A percentile compares a stretch with the other conserved stretches of the same genome.
Conservation (phyloP, 1,140 invertebrate genomes). For the Battus philenor region DNA sequence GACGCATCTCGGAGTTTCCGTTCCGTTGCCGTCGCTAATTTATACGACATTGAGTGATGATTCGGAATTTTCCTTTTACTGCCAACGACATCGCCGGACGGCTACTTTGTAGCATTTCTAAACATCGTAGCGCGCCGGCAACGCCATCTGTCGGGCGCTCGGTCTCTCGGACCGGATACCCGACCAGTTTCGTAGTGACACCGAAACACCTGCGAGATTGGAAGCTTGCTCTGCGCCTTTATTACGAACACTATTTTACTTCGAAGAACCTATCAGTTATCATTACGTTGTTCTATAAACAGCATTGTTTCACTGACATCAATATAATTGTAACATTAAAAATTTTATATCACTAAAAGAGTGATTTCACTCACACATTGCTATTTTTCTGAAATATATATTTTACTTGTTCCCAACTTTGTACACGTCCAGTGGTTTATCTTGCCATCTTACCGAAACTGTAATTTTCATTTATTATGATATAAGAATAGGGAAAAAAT, state of each 20-base stretch:
- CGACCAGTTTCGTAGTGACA: slow-evolving; percentile 65
- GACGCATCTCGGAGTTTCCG: too few species aligned
- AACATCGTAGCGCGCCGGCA: slow-evolving; percentile 28
- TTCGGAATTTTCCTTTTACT: slow-evolving; percentile 9
- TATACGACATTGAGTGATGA: slow-evolving; percentile 11
- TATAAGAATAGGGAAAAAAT: too few species aligned
- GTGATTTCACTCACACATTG: too few species aligned
- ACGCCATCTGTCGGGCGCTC: slow-evolving; percentile 58
- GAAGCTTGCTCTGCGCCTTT: slow-evolving; percentile 25
- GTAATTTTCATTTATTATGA: too few species aligned
- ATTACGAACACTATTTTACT: slow-evolving; percentile 22
- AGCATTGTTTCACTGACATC: too few species aligned
- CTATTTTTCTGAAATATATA: too few species aligned
- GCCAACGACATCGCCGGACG: not conserved
- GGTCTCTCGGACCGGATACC: slow-evolving; percentile 52
- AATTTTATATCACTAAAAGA: too few species aligned
- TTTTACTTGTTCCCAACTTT: too few species aligned
- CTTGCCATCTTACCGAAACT: too few species aligned
- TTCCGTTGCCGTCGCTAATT: slow-evolving; percentile 1
- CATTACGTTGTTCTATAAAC: slow-evolving; percentile 12
- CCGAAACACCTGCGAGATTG: slow-evolving; percentile 62
- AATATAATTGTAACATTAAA: too few species aligned
- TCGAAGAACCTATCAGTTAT: slow-evolving; percentile 21
- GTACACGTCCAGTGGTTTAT: too few species aligned
- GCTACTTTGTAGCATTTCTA: slow-evolving; percentile 18